Base-by-base conservation (phyloP, 2,888 invertebrate genomes). In the Limnephilus marmoratus region DNA sequence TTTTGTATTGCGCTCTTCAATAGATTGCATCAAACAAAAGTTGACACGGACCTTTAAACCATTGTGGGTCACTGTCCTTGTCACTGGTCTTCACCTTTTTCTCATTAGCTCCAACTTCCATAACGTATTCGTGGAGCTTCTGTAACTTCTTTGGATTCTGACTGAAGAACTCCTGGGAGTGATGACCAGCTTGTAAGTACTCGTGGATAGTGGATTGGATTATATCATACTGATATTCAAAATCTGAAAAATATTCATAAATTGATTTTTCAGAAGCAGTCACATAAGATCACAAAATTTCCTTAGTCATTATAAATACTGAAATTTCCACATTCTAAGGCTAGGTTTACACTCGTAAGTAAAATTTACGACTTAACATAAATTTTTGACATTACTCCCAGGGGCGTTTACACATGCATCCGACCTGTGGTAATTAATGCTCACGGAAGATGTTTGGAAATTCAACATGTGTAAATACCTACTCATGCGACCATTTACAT, bases 91-190 rank as follows among this genome's bases (percentile, higher is more conserved):
- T 95, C 94, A 97, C 97, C 31, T 96, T 96, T 9, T 97, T 96
- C 94, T 97, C 96, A 94, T 96, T 95, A 11, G 95, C 96, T 18
- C 95, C 95, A 15, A 95, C 94, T 11, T 45, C 45, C 45, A 12
- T 45, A 45, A 96, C 95, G 92, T 96, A 96, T 92, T 95, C 95
- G 94, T 96, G 96, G 15, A 94, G 95, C 81, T 96, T 95, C 92
- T 95, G 95, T 93, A 96, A 95, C 94, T 96, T 96, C 93, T 96
- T 95, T 93, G 96, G 95, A 94, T 98, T 97, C 93, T 97, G 97
- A 92, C 96, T 97, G 93, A 98, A 97, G 94, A 98, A 98, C 94
- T 97, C 97, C 93, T 97, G 97, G 15, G 98, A 97, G 93, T 97
- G 97, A 94, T 97, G 96, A 0, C 98, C 98, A 0, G 97, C 97